These are phyloP conservation scores for Coenonympha arcania DNA, from an alignment of 2,888 invertebrate species.

Conservation along the genomic window DNA sequence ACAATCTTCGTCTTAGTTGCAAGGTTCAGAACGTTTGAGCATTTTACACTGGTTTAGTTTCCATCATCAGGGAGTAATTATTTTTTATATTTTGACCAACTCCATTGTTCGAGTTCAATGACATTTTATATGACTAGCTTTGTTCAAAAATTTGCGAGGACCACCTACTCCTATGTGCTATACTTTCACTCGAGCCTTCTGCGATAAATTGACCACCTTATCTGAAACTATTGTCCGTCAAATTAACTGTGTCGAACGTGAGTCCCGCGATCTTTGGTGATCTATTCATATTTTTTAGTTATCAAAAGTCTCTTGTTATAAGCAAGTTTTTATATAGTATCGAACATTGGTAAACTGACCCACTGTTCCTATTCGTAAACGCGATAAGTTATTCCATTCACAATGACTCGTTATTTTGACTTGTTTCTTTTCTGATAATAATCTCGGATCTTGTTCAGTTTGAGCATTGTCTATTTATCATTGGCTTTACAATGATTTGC, in stretches of 20 bases:
- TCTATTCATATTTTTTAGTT: not conserved
- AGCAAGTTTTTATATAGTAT: no score
- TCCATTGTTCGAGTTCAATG: slow-evolving; percentile 26
- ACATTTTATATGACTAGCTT: slow-evolving; percentile 43
- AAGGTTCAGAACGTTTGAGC: no score
- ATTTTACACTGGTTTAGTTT: no score
- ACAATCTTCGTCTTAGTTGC: no score
- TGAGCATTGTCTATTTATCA: not conserved
- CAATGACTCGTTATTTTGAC: not conserved
- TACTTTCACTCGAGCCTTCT: slow-evolving; percentile 18
- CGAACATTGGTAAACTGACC: not conserved
- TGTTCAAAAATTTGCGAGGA: slow-evolving; percentile 40
- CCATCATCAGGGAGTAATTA: no score
- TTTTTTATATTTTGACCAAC: not conserved
- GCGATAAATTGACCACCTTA: slow-evolving; percentile 27
- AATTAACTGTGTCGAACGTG: slow-evolving; percentile 13
- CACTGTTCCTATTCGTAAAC: not conserved
- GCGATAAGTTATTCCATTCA: not conserved
- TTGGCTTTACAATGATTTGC: not conserved
- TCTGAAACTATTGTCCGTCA: slow-evolving; percentile 21
- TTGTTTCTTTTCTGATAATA: not conserved
- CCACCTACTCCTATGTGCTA: slow-evolving; percentile 36
- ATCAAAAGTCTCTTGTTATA: not conserved
- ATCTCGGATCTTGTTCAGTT: not conserved
- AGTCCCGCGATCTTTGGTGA: not conserved